Evolutionary conservation across 2,888 invertebrate genomes (phyloP).

Genomic region (Metalampra italica): DNA sequence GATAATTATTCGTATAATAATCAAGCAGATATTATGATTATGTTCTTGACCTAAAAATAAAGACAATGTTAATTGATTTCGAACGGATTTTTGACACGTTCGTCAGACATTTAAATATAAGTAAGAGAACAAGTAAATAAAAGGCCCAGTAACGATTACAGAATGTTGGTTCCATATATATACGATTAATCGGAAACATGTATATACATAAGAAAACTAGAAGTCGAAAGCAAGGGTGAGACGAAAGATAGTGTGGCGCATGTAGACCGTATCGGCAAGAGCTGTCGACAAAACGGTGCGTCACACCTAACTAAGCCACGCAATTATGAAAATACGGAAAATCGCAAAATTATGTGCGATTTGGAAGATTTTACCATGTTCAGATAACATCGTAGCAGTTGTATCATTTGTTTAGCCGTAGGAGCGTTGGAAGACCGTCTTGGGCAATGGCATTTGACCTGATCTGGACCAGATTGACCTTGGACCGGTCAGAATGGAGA

Average conservation of each 20-base stretch:
- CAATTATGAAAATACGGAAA: constrained; percentile 49
- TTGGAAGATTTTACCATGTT: background rate
- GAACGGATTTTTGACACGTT: too few species aligned
- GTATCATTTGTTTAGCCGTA: too few species aligned
- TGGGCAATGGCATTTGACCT: too few species aligned
- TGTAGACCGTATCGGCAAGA: constrained; percentile 73
- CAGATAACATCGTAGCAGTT: background rate
- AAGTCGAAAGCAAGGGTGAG: constrained; percentile 58
- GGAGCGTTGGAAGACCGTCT: too few species aligned
- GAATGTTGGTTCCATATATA: background rate
- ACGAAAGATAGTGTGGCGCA: constrained; percentile 55
- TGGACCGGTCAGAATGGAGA: too few species aligned
- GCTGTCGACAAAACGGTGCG: constrained; percentile 65
- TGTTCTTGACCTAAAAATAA: background rate
- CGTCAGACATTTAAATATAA: too few species aligned
- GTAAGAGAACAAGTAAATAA: constrained; percentile 18
- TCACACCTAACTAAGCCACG: constrained; percentile 67
- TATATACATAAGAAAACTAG: constrained; percentile 27
- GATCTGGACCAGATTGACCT: too few species aligned
- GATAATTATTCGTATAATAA: background rate
- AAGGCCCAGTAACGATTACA: constrained; percentile 3
- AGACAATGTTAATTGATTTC: too few species aligned
- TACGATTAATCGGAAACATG: constrained; percentile 37
- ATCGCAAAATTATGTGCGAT: constrained; percentile 38
- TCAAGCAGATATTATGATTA: background rate